Conservation (phyloP, 2,888 invertebrate genomes). For the Eupithecia inturbata region DNA sequence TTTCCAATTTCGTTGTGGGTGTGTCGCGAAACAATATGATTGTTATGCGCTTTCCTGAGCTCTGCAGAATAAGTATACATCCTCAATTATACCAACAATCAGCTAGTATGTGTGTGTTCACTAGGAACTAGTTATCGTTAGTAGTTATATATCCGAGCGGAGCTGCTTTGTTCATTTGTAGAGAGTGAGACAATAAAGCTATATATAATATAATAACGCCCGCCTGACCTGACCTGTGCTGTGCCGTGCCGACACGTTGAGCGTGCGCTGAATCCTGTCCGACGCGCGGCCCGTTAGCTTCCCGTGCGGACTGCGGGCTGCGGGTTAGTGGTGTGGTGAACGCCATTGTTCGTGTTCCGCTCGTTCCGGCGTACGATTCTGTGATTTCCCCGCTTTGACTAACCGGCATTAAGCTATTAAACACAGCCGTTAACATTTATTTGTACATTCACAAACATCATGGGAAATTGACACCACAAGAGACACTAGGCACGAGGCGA, state of each 20-base stretch:
- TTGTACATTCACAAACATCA: slow-evolving; percentile 24
- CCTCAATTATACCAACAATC: not conserved
- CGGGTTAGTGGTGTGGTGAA: slow-evolving; percentile 14
- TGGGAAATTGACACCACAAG: slow-evolving; percentile 21
- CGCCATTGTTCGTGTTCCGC: slow-evolving; percentile 59
- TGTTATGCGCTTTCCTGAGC: not conserved
- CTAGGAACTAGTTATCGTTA: not conserved
- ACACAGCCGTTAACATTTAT: slow-evolving; percentile 36
- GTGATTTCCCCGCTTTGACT: slow-evolving; percentile 47
- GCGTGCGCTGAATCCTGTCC: slow-evolving; percentile 50
- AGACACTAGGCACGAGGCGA: not conserved
- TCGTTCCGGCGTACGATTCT: slow-evolving; percentile 58
- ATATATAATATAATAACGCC: slow-evolving; percentile 39
- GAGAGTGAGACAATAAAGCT: slow-evolving; percentile 22
- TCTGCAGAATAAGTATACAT: not conserved
- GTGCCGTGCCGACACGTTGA: slow-evolving; percentile 45
- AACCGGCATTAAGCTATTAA: slow-evolving; percentile 47
- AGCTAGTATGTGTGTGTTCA: not conserved
- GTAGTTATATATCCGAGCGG: not conserved
- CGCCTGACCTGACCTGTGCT: slow-evolving; percentile 37
- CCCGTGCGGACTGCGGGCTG: slow-evolving; percentile 51
- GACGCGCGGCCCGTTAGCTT: slow-evolving; percentile 57
- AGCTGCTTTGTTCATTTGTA: not conserved
- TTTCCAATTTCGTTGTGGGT: not conserved
- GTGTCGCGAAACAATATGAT: not conserved